Evolutionary conservation across 2,888 invertebrate species (phyloP), one percentile per base, ranked within the genome.

Genomic region (Heliconius ethilla): DNA sequence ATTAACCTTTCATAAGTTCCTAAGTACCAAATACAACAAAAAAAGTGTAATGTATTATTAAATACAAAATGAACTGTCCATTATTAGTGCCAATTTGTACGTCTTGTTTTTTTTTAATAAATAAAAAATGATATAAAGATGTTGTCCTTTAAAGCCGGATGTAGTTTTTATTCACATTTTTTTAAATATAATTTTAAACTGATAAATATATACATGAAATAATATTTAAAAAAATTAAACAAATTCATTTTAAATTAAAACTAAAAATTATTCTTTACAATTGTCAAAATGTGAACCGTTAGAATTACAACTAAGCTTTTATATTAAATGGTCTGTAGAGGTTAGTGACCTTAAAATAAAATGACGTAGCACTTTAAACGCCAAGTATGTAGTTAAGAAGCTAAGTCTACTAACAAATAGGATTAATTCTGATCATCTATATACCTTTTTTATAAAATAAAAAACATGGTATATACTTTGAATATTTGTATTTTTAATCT

Each of bases 301-400:
- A 76, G 72, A 72, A 51, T 69, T 66, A 74, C 73, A 70, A 78
- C 73, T 75, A 75, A 72, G 65, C 77, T 77, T 79, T 75, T 79
- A 75, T 78, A 70, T 79, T 77, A 77, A 79, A 79, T 74, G 75
- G 69, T 75, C 73, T 75, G 75, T 63, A 40, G 75, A 74, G 80
- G 73, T 80, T 75, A 65, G 55, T 74, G 80, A 80, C 78, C 78
- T 74, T 78, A 75, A 59, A 37, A 55, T 75, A 59, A 51, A 22
- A 70, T 80, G 80, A 80, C 78, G 74, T 78, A 78, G 78, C 80
- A 78, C 76, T 80, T 80, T 65, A 70, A 79, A 55, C 75, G 25
- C 33, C 77, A 75, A 72, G 67, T 78, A 73, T 67, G 25, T 79
- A 69, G 59, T 72, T 37, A 67, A 78, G 78, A 79, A 72, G 79